A percentile compares a stretch with the other conserved stretches of the same genome.
These are phyloP conservation scores for Phalacrocorax aristotelis DNA, from an alignment of 2,113 vertebrate species.

Conservation along the genomic window DNA sequence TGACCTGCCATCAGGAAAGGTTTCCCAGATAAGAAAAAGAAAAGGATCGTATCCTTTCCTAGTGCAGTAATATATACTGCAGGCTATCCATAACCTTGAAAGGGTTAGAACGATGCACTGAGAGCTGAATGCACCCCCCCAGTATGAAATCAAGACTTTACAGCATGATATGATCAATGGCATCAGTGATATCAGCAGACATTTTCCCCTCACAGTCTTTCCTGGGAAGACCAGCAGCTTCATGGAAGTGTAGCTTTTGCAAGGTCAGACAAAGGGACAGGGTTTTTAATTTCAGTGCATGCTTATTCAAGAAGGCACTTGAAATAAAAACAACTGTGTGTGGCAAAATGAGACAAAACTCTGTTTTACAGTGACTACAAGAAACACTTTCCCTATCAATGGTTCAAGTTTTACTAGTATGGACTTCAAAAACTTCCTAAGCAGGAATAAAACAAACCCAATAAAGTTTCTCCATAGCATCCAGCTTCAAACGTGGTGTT, in stretches of 20 bases:
- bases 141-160: neutral
- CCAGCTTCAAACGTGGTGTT: neutral
- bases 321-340: neutral
- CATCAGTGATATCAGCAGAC: neutral
- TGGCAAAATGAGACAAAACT: neutral
- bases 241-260: neutral
- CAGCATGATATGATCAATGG: neutral
- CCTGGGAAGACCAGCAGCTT: neutral
- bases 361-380: neutral
- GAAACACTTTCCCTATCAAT: neutral
- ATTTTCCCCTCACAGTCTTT: neutral
- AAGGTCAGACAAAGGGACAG: neutral
- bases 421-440: neutral
- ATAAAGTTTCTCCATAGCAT: neutral
- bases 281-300: neutral
- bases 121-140: neutral
- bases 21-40: conserved; percentile 58
- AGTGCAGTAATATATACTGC: conserved; percentile 2
- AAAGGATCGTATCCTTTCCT: conserved; percentile 39
- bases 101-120: neutral
- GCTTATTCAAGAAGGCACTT: neutral
- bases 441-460: neutral
- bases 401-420: neutral
- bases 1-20: conserved; percentile 49
- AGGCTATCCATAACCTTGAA: conserved; percentile 16